phyloP scores from a whole-genome alignment of 1,140 invertebrate genomes.

The Diabrotica virgifera region DNA sequence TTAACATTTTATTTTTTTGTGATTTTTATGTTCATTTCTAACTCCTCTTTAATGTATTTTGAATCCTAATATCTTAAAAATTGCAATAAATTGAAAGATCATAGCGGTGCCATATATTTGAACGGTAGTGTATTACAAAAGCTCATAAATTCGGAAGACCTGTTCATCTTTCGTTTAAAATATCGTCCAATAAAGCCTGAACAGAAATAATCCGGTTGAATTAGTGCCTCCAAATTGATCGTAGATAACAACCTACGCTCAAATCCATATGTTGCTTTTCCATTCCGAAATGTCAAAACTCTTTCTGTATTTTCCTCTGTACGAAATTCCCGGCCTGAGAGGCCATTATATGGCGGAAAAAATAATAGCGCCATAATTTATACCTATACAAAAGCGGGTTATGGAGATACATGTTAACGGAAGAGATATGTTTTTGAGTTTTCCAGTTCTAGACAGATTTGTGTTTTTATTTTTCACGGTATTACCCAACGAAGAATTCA shows the following conservation, averaged over 20 bases:
- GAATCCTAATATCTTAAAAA: no score
- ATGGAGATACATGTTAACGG: constrained; percentile 11
- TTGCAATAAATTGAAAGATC: no score
- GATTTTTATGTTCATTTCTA: no score
- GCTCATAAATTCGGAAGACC: no score
- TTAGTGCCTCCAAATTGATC: constrained; percentile 9
- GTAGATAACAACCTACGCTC: not conserved
- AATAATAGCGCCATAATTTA: constrained; percentile 17
- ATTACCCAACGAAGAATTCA: not conserved
- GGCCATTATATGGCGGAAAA: constrained; percentile 14
- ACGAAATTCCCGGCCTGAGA: constrained; percentile 7
- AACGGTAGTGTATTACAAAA: no score
- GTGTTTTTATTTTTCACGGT: constrained; percentile 13
- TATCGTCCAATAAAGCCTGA: no score
- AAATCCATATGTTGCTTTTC: constrained; percentile 12
- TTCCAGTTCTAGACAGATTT: constrained; percentile 12
- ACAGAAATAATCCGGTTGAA: not conserved
- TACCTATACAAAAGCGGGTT: constrained; percentile 15
- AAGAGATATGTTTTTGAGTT: constrained; percentile 18
- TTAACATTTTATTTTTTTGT: no score
- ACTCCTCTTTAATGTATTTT: no score
- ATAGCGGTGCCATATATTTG: no score
- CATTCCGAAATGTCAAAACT: constrained; percentile 10
- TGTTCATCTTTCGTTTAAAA: no score
- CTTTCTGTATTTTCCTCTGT: constrained; percentile 5